Percentiles rank a stretch among this genome's conserved stretches.
These are phyloP conservation scores for Saturnia pavonia DNA, from an alignment of 2,888 invertebrate species.

Conservation along the genomic window DNA sequence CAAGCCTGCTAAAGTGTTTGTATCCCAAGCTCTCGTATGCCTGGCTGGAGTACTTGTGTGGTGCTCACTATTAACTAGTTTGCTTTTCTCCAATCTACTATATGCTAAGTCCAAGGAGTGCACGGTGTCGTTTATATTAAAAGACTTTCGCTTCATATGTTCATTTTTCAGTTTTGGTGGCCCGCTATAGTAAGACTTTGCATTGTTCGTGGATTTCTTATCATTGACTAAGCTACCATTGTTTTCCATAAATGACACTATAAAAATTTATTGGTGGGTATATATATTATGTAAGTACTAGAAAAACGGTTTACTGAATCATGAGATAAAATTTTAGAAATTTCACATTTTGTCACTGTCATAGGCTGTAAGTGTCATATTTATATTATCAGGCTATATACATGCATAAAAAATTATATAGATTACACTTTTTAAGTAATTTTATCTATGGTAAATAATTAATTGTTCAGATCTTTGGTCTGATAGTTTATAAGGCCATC, in stretches of 20 bases:
- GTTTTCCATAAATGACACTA: slow-evolving; percentile 55
- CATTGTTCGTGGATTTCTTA: slow-evolving; percentile 51
- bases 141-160: slow-evolving; percentile 57
- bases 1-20: slow-evolving; percentile 54
- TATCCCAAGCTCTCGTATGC: slow-evolving; percentile 33
- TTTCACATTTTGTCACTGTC: slow-evolving; percentile 30
- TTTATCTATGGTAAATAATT: background rate
- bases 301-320: background rate
- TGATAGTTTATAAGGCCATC: slow-evolving; percentile 27
- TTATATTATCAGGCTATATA: background rate
- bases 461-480: background rate
- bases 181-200: slow-evolving; percentile 44
- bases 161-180: slow-evolving; percentile 44
- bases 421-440: too few relatives aligned
- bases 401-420: too few relatives aligned
- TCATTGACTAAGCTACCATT: slow-evolving; percentile 45
- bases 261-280: slow-evolving; percentile 27
- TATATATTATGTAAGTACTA: background rate
- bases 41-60: slow-evolving; percentile 32
- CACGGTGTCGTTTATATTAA: slow-evolving; percentile 59
- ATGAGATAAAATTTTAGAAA: slow-evolving; percentile 23
- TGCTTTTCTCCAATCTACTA: slow-evolving; percentile 62
- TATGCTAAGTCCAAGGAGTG: slow-evolving; percentile 60
- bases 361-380: background rate
- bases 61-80: slow-evolving; percentile 52